Percentiles rank a stretch among this genome's conserved stretches.
These are phyloP conservation scores for Dryococelus australis DNA, from an alignment of 2,888 invertebrate species.

Conservation along the genomic window DNA sequence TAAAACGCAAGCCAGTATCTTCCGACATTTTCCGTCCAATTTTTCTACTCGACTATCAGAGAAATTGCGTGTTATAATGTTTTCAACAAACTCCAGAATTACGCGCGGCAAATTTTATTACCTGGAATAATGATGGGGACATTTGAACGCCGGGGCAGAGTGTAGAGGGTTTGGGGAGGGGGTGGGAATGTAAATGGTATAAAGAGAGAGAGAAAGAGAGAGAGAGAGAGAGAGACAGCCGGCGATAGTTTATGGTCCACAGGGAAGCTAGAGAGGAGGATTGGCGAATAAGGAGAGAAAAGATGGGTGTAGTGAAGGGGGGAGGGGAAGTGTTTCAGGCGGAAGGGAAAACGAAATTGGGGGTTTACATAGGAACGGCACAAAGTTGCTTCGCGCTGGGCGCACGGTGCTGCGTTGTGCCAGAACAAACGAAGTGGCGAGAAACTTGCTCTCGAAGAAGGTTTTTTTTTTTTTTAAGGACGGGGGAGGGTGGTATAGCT, in stretches of 20 bases:
- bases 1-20: background rate
- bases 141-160: background rate
- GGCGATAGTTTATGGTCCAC: constrained; percentile 8
- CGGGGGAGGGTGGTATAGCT: background rate
- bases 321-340: background rate
- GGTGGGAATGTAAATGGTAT: background rate
- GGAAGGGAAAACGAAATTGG: background rate
- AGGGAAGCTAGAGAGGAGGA: background rate
- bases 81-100: background rate
- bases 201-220: background rate
- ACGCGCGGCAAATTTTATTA: constrained; percentile 9
- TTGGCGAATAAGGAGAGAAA: background rate
- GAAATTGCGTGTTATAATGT: background rate
- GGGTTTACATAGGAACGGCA: background rate
- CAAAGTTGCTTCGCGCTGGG: too few species aligned
- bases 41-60: background rate
- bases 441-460: background rate
- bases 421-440: constrained; percentile 11
- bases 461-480: background rate
- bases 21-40: background rate
- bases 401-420: background rate
- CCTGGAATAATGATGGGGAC: constrained; percentile 11
- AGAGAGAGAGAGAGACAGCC: background rate
- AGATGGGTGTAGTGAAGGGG: background rate
- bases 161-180: background rate